Percentiles rank a stretch among this genome's conserved stretches.
Evolutionary conservation across 2,888 invertebrate genomes (phyloP).

Genomic region (Himalopsyche anomala): DNA sequence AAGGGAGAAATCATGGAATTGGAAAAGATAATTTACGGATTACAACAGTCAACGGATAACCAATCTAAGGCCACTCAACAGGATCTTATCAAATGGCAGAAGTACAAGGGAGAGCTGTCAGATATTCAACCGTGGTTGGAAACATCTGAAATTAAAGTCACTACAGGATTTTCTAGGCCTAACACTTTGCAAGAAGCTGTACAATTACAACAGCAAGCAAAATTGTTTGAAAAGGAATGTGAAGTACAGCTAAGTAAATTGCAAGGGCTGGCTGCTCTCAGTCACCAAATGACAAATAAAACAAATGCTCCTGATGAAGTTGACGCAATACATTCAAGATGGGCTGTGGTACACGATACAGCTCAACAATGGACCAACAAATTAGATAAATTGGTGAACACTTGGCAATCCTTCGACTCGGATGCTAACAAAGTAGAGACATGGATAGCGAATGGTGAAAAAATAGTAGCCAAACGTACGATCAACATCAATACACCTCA

Average conservation of each 20-base stretch:
- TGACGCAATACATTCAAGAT: conserved; percentile 88
- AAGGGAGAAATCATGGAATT: conserved; percentile 85
- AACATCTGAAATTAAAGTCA: conserved; percentile 88
- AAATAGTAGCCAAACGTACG: conserved; percentile 77
- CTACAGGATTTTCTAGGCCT: conserved; percentile 84
- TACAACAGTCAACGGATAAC: conserved; percentile 86
- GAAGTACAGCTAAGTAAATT: conserved; percentile 85
- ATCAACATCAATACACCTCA: conserved; percentile 83
- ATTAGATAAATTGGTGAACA: conserved; percentile 85
- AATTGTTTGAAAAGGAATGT: conserved; percentile 86
- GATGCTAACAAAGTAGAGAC: conserved; percentile 86
- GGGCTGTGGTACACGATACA: conserved; percentile 89
- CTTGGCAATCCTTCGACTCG: conserved; percentile 89
- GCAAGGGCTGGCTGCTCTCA: conserved; percentile 84
- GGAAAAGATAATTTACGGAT: conserved; percentile 84
- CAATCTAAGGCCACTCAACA: conserved; percentile 86
- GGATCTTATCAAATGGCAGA: conserved; percentile 90
- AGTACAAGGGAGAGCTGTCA: conserved; percentile 87
- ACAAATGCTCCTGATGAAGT: conserved; percentile 89
- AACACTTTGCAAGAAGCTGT: conserved; percentile 88
- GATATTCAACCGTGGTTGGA: conserved; percentile 93
- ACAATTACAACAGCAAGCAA: conserved; percentile 83
- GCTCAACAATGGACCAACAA: conserved; percentile 87
- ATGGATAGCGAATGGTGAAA: conserved; percentile 85
- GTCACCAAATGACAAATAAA: conserved; percentile 85